phyloP scores from a whole-genome alignment of 2,113 vertebrate species.

The Desmodus rotundus region DNA sequence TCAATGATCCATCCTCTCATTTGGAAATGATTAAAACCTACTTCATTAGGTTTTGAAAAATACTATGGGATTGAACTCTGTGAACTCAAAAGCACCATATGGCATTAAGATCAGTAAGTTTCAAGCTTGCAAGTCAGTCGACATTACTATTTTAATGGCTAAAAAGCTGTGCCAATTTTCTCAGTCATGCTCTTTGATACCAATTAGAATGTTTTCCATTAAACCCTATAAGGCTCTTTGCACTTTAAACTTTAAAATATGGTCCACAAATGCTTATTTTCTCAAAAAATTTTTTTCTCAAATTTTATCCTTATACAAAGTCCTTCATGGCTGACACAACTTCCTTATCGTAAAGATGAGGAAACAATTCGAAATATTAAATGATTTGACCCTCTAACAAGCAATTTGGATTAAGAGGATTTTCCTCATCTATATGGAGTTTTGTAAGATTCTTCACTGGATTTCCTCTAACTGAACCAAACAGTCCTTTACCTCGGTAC shows the following conservation, averaged over 20 bases:
- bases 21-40: background rate
- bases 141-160: conserved; percentile 12
- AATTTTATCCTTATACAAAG: background rate
- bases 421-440: background rate
- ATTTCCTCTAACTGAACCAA: background rate
- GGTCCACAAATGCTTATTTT: background rate
- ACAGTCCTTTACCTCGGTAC: background rate
- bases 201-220: background rate
- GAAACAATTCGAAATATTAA: background rate
- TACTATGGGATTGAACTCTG: background rate
- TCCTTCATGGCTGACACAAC: background rate
- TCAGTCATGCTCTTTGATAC: background rate
- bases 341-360: background rate
- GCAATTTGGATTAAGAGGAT: background rate
- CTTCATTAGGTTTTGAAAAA: background rate
- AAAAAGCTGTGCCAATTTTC: background rate
- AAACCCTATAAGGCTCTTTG: background rate
- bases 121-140: background rate
- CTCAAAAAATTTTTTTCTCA: background rate
- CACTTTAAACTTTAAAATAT: conserved; percentile 12
- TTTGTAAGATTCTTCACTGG: background rate
- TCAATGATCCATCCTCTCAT: conserved; percentile 68
- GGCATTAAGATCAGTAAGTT: background rate
- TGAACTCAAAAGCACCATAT: background rate
- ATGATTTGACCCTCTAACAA: background rate